Evolutionary conservation across 2,113 vertebrate genomes (phyloP).

Genomic region (Mobula birostris): DNA sequence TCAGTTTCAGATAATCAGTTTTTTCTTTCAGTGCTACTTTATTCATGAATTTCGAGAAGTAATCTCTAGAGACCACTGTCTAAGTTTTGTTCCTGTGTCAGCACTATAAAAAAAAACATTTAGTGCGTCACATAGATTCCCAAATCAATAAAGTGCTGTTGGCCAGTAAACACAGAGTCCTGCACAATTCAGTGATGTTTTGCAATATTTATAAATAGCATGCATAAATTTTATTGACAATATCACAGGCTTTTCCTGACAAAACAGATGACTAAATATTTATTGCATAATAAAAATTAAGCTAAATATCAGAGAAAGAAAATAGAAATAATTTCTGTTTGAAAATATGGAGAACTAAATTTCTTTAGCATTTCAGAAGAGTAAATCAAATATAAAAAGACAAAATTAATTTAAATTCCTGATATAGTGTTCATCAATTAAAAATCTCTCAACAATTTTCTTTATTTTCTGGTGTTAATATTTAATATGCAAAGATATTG

Average conservation of each 20-base stretch:
- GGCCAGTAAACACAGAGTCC: constrained; percentile 19
- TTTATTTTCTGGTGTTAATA: background rate
- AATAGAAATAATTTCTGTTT: background rate
- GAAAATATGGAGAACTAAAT: background rate
- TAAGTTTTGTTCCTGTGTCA: constrained; percentile 36
- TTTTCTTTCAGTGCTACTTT: constrained; percentile 34
- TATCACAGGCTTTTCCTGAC: background rate
- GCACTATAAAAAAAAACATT: constrained; percentile 19
- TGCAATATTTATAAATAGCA: constrained; percentile 25
- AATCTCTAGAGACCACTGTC: constrained; percentile 21
- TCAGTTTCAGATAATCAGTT: constrained; percentile 19
- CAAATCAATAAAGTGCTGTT: constrained; percentile 32
- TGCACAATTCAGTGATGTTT: constrained; percentile 14
- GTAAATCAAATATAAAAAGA: background rate
- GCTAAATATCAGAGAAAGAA: background rate
- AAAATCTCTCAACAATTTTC: background rate
- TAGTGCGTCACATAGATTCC: constrained; percentile 35
- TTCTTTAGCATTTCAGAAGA: background rate
- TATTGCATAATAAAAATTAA: background rate
- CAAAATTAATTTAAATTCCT: background rate
- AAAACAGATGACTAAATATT: background rate
- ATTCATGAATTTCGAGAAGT: constrained; percentile 33
- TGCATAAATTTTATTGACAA: background rate
- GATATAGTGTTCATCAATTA: background rate
- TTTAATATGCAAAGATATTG: background rate